Percentiles rank a stretch among this genome's conserved stretches.
phyloP scores from a whole-genome alignment of 2,113 vertebrate species.

The Scomber colias region DNA sequence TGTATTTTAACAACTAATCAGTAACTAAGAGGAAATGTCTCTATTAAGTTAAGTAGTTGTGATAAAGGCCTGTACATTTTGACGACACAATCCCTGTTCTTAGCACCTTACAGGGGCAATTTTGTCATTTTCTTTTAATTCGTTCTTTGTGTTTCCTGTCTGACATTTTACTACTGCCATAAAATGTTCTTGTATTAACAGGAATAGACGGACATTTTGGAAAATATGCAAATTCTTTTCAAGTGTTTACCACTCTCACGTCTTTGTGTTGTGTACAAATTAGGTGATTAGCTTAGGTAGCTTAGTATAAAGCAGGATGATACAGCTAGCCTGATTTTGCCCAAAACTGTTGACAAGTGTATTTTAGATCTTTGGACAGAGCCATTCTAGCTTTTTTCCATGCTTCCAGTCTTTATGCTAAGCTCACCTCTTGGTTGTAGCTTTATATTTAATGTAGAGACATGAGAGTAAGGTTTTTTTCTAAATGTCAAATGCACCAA shows the following conservation, averaged over 20 bases:
- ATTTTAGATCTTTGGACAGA: not conserved
- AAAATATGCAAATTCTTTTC: not conserved
- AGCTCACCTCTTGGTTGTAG: no score
- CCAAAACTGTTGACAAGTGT: not conserved
- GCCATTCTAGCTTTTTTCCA: not conserved
- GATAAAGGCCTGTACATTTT: not conserved
- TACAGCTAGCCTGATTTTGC: not conserved
- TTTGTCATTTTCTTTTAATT: not conserved
- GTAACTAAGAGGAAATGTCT: not conserved
- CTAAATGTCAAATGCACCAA: no score
- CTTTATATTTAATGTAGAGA: no score
- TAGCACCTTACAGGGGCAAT: no score
- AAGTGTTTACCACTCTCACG: not conserved
- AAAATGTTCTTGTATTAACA: not conserved
- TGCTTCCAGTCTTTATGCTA: not conserved
- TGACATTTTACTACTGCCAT: not conserved
- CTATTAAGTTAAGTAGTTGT: not conserved
- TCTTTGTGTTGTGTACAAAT: not conserved
- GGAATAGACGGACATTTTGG: not conserved
- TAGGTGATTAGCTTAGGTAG: constrained; percentile 1
- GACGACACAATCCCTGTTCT: no score
- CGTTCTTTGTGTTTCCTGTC: not conserved
- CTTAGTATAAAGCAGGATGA: not conserved
- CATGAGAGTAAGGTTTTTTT: no score
- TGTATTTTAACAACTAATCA: not conserved